Evolutionary conservation across 2,797 vertebrate genomes (phyloP).

Genomic region (Podargus strigoides): DNA sequence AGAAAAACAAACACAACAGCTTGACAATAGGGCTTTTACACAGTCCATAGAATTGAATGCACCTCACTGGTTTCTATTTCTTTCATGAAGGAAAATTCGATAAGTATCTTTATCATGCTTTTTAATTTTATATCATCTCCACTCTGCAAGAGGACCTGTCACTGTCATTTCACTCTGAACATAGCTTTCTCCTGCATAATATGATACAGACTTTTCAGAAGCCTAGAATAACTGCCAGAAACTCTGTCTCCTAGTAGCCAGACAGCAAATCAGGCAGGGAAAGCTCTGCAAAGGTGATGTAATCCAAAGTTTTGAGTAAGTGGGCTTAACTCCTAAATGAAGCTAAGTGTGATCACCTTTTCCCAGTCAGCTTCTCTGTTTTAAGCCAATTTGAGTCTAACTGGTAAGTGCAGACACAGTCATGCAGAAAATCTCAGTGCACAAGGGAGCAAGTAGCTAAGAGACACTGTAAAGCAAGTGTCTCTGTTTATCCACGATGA

Average conservation of each 20-base stretch:
- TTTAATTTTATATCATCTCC: background rate
- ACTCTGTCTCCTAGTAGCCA: background rate
- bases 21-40: background rate
- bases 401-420: slow-evolving; percentile 19
- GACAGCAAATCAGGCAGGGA: background rate
- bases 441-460: background rate
- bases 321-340: background rate
- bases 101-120: background rate
- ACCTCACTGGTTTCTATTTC: background rate
- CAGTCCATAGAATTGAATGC: fast-evolving
- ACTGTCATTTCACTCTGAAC: background rate
- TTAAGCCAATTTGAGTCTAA: slow-evolving; percentile 21
- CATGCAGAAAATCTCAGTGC: slow-evolving; percentile 6
- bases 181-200: background rate
- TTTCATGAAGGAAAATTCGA: background rate
- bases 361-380: background rate
- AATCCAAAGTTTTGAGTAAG: background rate
- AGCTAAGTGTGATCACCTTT: background rate
- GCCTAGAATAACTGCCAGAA: background rate
- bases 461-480: background rate
- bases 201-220: background rate
- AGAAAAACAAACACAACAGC: background rate
- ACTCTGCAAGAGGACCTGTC: background rate
- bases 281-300: slow-evolving; percentile 1
- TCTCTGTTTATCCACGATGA: background rate